These are phyloP conservation scores for Urocitellus parryii DNA, from an alignment of 2,113 vertebrate genomes.

Conservation along the genomic window DNA sequence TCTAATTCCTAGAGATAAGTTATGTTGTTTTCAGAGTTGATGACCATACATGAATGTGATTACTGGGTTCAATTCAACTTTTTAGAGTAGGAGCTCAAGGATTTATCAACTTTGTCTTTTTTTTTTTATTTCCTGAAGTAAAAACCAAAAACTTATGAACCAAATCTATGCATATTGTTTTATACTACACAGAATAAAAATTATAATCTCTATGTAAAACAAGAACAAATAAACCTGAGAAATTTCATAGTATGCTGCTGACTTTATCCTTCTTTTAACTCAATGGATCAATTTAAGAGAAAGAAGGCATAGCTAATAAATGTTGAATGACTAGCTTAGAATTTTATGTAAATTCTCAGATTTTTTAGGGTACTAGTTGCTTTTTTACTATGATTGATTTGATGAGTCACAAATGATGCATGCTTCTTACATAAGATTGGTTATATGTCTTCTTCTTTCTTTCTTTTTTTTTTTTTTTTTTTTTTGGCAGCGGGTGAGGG, in stretches of 20 bases:
- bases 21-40: neutral
- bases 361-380: neutral
- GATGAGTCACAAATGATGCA: neutral
- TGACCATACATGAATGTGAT: conserved; percentile 26
- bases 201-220: neutral
- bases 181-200: neutral
- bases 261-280: neutral
- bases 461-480: too few relatives aligned
- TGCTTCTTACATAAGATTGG: neutral
- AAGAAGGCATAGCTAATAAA: neutral
- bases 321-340: neutral
- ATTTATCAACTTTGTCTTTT: neutral
- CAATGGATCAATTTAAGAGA: neutral
- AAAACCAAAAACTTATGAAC: conserved; percentile 28
- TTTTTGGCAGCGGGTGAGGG: too few relatives aligned
- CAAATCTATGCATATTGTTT: neutral
- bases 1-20: conserved; percentile 55
- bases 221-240: neutral
- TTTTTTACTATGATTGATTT: neutral
- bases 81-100: conserved; percentile 18
- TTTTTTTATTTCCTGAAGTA: neutral
- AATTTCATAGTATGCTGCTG: neutral
- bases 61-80: conserved; percentile 48
- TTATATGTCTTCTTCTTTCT: too few relatives aligned
- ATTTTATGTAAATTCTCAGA: neutral